phyloP scores from a whole-genome alignment of 2,888 invertebrate species.

The Hydriomena furcata region DNA sequence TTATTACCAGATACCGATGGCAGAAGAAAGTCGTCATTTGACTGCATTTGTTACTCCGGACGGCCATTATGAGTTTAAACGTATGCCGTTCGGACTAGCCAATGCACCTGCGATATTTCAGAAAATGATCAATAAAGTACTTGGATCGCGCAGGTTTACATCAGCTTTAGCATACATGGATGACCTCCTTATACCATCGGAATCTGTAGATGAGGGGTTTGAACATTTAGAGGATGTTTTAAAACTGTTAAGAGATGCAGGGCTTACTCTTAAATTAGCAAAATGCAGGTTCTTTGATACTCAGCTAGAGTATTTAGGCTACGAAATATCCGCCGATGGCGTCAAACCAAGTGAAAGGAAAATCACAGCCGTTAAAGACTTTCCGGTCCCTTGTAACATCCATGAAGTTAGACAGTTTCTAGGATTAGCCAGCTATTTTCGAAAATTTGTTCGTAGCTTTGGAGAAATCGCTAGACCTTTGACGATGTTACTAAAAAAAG shows the following conservation, averaged over 20 bases:
- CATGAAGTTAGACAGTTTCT: not conserved
- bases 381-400: not conserved
- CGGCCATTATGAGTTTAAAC: conserved; percentile 46
- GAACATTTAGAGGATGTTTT: not conserved
- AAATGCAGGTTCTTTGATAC: not conserved
- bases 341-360: not conserved
- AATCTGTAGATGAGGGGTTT: not conserved
- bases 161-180: not conserved
- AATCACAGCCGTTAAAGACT: not conserved
- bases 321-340: not conserved
- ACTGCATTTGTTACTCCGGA: conserved; percentile 54
- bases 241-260: not conserved
- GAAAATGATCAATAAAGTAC: conserved; percentile 21
- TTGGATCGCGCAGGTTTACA: conserved; percentile 11
- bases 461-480: conserved; percentile 1
- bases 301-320: not conserved
- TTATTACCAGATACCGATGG: conserved; percentile 1
- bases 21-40: conserved; percentile 1
- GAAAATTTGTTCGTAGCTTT: not conserved
- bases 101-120: conserved; percentile 34
- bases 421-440: not conserved
- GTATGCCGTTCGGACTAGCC: conserved; percentile 38
- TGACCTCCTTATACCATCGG: not conserved
- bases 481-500: not conserved
- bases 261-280: not conserved